These are phyloP conservation scores for Dicranocentrus wangi DNA, from an alignment of 2,888 invertebrate genomes.

Conservation along the genomic window DNA sequence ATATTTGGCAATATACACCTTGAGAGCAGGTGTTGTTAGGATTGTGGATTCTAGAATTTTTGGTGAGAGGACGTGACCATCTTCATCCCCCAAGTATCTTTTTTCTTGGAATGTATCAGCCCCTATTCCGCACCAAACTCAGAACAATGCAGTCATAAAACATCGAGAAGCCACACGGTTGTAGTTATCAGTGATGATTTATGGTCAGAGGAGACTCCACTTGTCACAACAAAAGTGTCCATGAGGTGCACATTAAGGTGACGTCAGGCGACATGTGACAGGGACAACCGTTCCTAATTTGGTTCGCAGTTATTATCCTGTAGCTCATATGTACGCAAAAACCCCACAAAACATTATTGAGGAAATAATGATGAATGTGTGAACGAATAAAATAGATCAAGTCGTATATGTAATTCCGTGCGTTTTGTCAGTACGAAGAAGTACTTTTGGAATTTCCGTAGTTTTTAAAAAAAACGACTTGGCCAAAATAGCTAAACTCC, in stretches of 20 bases:
- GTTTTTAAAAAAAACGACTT: neutral
- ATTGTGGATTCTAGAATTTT: too few relatives aligned
- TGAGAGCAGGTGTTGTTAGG: too few relatives aligned
- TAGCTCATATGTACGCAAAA: neutral
- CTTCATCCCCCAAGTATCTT: too few relatives aligned
- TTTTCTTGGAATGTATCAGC: neutral
- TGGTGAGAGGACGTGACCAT: neutral
- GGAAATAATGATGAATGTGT: slow-evolving; percentile 16
- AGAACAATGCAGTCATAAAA: neutral
- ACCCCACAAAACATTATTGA: neutral
- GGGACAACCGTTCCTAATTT: slow-evolving; percentile 43
- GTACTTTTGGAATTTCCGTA: slow-evolving; percentile 4
- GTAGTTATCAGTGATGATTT: neutral
- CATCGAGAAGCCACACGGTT: neutral
- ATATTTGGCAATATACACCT: too few relatives aligned
- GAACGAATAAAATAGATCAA: neutral
- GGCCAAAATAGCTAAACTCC: slow-evolving; percentile 3
- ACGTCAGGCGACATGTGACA: slow-evolving; percentile 24
- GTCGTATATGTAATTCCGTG: neutral
- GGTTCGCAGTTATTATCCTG: neutral
- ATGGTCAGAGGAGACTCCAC: neutral
- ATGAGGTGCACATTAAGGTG: neutral
- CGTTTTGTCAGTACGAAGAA: neutral
- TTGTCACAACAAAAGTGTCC: neutral
- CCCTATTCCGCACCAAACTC: neutral